Evolutionary conservation across 2,113 vertebrate genomes (phyloP).

Genomic region (Macaca fascicularis): DNA sequence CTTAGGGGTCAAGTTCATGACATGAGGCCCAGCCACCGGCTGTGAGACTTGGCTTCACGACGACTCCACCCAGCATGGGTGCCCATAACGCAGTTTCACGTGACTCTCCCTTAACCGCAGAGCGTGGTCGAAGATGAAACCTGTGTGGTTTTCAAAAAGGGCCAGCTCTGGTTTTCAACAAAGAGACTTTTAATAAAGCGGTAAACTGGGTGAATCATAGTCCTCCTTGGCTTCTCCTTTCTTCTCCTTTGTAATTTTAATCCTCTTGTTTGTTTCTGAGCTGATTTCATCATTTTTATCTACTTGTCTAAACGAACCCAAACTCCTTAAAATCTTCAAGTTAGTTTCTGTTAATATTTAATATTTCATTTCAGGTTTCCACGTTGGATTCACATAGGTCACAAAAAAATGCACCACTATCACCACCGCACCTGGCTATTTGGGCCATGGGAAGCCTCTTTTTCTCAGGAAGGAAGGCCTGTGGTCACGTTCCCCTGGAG

Average conservation of each 20-base stretch:
- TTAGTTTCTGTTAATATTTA: background rate
- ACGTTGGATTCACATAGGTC: accelerated
- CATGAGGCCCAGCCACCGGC: background rate
- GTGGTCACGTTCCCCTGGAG: background rate
- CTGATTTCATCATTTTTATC: background rate
- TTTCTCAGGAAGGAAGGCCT: background rate
- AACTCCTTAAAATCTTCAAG: background rate
- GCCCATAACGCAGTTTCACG: background rate
- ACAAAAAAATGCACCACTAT: background rate
- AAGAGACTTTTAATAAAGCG: slow-evolving; percentile 31
- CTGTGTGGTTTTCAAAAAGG: background rate
- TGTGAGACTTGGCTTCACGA: background rate
- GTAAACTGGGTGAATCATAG: background rate
- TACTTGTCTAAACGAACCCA: background rate
- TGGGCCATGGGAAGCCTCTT: background rate
- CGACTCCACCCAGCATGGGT: background rate
- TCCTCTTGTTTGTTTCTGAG: background rate
- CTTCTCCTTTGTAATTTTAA: background rate
- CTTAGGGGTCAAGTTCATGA: background rate
- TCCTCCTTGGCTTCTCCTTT: background rate
- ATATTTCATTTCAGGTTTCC: background rate
- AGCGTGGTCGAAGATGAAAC: background rate
- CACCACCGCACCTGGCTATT: background rate
- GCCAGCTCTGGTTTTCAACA: background rate
- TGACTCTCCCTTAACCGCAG: background rate